Evolutionary conservation across 2,113 vertebrate genomes (phyloP), one percentile per base, ranked within the genome.

Genomic region (Actenoides hombroni): DNA sequence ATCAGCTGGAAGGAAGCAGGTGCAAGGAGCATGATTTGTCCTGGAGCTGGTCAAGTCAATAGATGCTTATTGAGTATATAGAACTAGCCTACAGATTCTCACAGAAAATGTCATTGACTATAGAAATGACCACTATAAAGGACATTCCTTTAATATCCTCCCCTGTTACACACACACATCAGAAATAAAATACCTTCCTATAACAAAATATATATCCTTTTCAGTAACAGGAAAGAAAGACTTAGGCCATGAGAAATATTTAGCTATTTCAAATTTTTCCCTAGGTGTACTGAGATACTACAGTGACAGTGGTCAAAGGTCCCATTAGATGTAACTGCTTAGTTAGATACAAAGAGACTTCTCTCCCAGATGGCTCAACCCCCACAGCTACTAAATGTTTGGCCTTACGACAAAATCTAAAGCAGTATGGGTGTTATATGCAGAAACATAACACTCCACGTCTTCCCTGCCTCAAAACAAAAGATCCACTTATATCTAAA

Each of bases 381-480:
- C 28, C 75, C 64, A 54, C 46, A 69, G 18, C 63, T 90, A 61
- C 85, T 57, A 63, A 73, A 59, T 0, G 0, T 65, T 91, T 90
- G 87, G 70, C 71, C n/a, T 92, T 82, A 59, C 31, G 54, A 80
- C 44, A 94, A 91, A 83, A 83, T 53, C 63, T 80, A 61, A 85
- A 80, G 42, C 48, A 65, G 10, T 49, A 76, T 83, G 83, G 70
- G 40, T 79, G 49, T 77, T 86, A 33, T 37, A 54, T 42, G 31
- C 31, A 91, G 70, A 83, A 94, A 61, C 37, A 87, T 65, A 94
- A 92, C 81, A 88, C 46, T 73, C 69, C 24, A 14, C 85, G 57
- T 87, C 53, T 94, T 76, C 40, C 89, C 37, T 93, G 53, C 74
- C 51, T 91, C 61, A 60, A 70, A 97, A 79, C 46, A 93, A 90